Evolutionary conservation across 2,797 vertebrate genomes (phyloP).

Genomic region (Neosilurus hyrtlii): DNA sequence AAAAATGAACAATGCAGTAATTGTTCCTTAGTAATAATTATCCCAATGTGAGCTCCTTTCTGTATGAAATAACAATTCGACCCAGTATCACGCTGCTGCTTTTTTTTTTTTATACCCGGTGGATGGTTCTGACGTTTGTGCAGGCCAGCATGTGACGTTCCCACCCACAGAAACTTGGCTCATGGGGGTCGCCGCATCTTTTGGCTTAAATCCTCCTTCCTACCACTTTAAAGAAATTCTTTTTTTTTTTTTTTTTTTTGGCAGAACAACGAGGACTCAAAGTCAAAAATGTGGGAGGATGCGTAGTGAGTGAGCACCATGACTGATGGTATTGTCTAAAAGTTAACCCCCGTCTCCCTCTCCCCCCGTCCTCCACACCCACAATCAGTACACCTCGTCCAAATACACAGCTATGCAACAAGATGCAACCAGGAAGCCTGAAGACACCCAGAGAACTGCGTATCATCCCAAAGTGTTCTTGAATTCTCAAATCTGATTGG

Average conservation of each 20-base stretch:
- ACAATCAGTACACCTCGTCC: not conserved
- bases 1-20: not conserved
- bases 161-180: conserved; percentile 2
- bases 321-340: conserved; percentile 21
- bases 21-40: not conserved
- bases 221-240: not conserved
- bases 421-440: not conserved
- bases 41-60: not conserved
- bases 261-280: not conserved
- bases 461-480: too few species aligned
- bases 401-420: not conserved
- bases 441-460: not conserved
- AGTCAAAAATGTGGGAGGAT: conserved; percentile 27
- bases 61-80: not conserved
- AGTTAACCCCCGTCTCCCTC: not conserved
- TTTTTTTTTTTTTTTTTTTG: not conserved
- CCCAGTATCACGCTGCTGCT: not conserved
- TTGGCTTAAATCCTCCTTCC: not conserved
- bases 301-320: conserved; percentile 10
- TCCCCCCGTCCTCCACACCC: not conserved
- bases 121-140: not conserved
- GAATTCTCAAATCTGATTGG: conserved; percentile 7
- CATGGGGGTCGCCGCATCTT: conserved; percentile 1
- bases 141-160: not conserved
- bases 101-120: not conserved